Evolutionary conservation across 2,888 invertebrate genomes (phyloP).

Genomic region (Neoascia interrupta): DNA sequence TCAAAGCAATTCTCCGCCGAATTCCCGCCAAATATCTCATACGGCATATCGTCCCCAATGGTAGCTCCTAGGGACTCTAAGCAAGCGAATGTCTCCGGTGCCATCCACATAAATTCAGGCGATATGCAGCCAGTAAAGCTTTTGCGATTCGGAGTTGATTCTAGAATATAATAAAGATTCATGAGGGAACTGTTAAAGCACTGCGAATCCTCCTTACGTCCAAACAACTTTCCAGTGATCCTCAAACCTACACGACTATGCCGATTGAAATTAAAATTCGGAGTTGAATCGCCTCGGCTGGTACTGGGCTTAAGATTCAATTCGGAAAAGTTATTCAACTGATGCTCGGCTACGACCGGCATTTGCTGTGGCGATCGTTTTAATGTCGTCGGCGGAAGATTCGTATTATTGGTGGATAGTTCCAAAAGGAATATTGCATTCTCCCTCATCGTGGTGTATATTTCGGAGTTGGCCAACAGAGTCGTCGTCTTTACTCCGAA

Average conservation of each 20-base stretch:
- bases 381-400: constrained; percentile 68
- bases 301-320: constrained; percentile 78
- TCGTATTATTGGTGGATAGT: constrained; percentile 85
- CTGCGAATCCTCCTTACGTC: constrained; percentile 23
- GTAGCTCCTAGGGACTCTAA: constrained; percentile 78
- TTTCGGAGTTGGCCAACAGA: constrained; percentile 78
- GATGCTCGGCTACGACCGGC: constrained; percentile 79
- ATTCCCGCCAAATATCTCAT: constrained; percentile 78
- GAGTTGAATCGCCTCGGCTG: constrained; percentile 76
- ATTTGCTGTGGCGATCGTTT: constrained; percentile 78
- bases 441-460: constrained; percentile 88
- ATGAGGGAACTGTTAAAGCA: background rate
- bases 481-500: constrained; percentile 78
- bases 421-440: constrained; percentile 97
- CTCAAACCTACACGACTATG: constrained; percentile 76
- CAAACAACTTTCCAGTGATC: constrained; percentile 73
- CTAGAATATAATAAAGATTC: constrained; percentile 42
- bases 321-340: constrained; percentile 76
- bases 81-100: constrained; percentile 79
- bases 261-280: constrained; percentile 71
- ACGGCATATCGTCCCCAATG: constrained; percentile 78
- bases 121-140: constrained; percentile 76
- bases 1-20: constrained; percentile 78
- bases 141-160: constrained; percentile 76
- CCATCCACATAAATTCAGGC: constrained; percentile 78